These are phyloP conservation scores for Cyprinella venusta DNA, from an alignment of 2,797 vertebrate genomes.

Conservation along the genomic window DNA sequence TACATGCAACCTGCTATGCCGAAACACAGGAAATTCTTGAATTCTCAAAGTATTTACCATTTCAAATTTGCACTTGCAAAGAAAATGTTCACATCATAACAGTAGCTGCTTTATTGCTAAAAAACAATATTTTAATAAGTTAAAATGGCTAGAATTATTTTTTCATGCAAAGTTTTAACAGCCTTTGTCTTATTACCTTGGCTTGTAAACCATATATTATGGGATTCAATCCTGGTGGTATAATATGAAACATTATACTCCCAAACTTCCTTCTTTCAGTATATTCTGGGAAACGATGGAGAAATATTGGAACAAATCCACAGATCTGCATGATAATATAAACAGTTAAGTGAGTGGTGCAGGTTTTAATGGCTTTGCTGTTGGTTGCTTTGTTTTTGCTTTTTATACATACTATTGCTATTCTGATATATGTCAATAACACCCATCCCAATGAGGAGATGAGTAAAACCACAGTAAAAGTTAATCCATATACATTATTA, in stretches of 20 bases:
- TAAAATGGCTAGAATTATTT: slow-evolving; percentile 6
- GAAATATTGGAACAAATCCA: slow-evolving; percentile 33
- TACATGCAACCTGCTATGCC: neutral
- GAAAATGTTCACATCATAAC: neutral
- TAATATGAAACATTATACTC: slow-evolving; percentile 3
- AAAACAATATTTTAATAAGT: neutral
- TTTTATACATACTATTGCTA: slow-evolving; percentile 66
- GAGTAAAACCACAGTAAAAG: slow-evolving; percentile 65
- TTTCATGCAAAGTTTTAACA: slow-evolving; percentile 18
- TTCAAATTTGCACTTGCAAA: neutral
- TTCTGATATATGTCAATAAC: slow-evolving; percentile 70
- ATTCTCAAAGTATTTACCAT: neutral
- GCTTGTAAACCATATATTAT: slow-evolving; percentile 43
- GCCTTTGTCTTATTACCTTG: slow-evolving; percentile 37
- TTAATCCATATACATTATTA: slow-evolving; percentile 78
- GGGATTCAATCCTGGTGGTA: neutral
- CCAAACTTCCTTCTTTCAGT: slow-evolving; percentile 48
- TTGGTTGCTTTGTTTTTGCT: slow-evolving; percentile 63
- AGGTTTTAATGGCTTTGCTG: slow-evolving; percentile 71
- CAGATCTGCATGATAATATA: slow-evolving; percentile 65
- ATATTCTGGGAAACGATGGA: slow-evolving; percentile 48
- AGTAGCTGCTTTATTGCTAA: neutral
- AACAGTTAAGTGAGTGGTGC: slow-evolving; percentile 68
- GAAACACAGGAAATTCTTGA: neutral
- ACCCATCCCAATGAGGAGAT: slow-evolving; percentile 68